A percentile compares a stretch with the other conserved stretches of the same genome.
Evolutionary conservation across 2,888 invertebrate species (phyloP).

Genomic region (Philereme transversata): DNA sequence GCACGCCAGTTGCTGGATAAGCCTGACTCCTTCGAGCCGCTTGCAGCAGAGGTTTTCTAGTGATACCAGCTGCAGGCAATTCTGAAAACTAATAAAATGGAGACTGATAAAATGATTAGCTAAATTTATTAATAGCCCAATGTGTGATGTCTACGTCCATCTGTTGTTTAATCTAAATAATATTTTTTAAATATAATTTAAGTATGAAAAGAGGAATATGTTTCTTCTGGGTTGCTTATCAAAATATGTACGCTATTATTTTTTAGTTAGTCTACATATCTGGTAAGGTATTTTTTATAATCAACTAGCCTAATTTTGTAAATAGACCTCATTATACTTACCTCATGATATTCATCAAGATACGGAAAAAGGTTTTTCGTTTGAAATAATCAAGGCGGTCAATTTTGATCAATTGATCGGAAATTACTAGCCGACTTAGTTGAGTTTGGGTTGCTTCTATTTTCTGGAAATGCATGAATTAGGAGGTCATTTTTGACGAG

Average conservation of each 20-base stretch:
- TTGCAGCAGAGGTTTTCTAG: slow-evolving; percentile 69
- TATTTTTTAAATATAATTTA: too few relatives aligned
- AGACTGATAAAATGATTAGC: too few relatives aligned
- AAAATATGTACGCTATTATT: too few relatives aligned
- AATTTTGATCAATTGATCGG: slow-evolving; percentile 65
- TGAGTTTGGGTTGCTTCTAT: slow-evolving; percentile 56
- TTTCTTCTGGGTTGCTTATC: too few relatives aligned
- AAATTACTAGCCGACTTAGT: slow-evolving; percentile 63
- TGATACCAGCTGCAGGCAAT: slow-evolving; percentile 66
- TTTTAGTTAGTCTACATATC: too few relatives aligned
- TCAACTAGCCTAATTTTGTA: too few relatives aligned
- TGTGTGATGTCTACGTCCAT: too few relatives aligned
- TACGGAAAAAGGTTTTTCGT: slow-evolving; percentile 60
- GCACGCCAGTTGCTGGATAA: slow-evolving; percentile 68
- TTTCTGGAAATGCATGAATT: slow-evolving; percentile 52
- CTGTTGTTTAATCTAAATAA: too few relatives aligned
- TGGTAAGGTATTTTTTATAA: too few relatives aligned
- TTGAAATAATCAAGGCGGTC: slow-evolving; percentile 61
- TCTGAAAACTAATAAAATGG: slow-evolving; percentile 58
- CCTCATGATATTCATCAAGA: slow-evolving; percentile 64
- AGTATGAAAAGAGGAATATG: too few relatives aligned
- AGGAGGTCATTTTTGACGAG: too few relatives aligned
- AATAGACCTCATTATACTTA: slow-evolving; percentile 27
- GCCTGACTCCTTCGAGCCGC: slow-evolving; percentile 65
- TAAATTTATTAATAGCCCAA: too few relatives aligned